Base-by-base conservation (phyloP, 2,797 vertebrate species). In the Odontamblyopus rebecca region DNA sequence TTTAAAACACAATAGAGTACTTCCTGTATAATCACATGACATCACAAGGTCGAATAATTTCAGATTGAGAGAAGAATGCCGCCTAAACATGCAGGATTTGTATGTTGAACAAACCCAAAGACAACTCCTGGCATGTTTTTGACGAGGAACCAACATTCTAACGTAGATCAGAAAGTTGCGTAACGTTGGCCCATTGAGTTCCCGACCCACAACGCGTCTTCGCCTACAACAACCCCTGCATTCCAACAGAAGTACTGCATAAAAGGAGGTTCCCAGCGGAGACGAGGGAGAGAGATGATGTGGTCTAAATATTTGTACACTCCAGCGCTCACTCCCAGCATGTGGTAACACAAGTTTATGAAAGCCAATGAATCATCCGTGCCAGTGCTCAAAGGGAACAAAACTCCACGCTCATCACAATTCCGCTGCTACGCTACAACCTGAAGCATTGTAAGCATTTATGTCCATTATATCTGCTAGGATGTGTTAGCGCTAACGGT, bases 351-450 rank as follows among this genome's bases (percentile, higher is more conserved):
- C 68, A 72, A 82, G 77, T 90, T 89, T 87, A 88, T 84, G 77
- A 89, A 87, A 88, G 75, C 72, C 88, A 87, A 88, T 92, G 86
- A 87, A 90, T 90, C 83, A 88, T 86, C 81, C 80, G 77, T 84
- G 76, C 85, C 84, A 69, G 79, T 79, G 88, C 90, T 88, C 86
- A 80, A 67, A 69, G 82, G 85, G 85, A 44, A 2, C 19, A 41
- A 41, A 83, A 63, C 81, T 84, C 81, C 76, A 71, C 82, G 23
- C 74, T 88, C 87, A 80, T 89, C 78, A 72, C 68, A 89, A 78
- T 82, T 88, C 75, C 87, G 81, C 82, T 82, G 76, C 60, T 15
- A 71, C 79, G 78, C 77, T 82, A 29, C 66, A 81, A 86, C 88
- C 82, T 59, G 61, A 64, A 76, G 75, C 67, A 0, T 13, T 50